Evolutionary conservation across 2,888 invertebrate species (phyloP).

Genomic region (Eupithecia insigniata): DNA sequence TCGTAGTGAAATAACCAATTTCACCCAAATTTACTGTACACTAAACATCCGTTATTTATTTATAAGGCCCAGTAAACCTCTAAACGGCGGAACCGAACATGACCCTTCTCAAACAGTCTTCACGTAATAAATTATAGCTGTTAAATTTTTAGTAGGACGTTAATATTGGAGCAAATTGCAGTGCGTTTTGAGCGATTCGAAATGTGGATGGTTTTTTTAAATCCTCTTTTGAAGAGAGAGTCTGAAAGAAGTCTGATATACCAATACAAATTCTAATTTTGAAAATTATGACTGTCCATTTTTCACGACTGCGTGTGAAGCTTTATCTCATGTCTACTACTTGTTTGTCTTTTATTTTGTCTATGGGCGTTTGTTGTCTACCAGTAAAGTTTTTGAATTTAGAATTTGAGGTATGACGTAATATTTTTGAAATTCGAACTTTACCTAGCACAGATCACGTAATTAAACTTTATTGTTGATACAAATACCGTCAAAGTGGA

Average conservation of each 20-base stretch:
- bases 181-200: constrained; percentile 24
- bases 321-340: too few species aligned
- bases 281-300: neutral
- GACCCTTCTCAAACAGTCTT: constrained; percentile 50
- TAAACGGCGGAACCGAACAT: constrained; percentile 48
- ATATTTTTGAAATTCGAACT: neutral
- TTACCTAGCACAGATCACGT: too few species aligned
- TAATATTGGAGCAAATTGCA: constrained; percentile 45
- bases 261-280: neutral
- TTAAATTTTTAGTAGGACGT: constrained; percentile 45
- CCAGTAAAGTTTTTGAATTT: neutral
- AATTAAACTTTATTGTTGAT: neutral
- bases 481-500: neutral
- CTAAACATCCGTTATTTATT: constrained; percentile 46
- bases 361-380: neutral
- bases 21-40: constrained; percentile 34
- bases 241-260: neutral
- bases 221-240: neutral
- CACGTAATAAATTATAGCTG: constrained; percentile 45
- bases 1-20: constrained; percentile 24
- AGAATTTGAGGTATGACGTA: neutral
- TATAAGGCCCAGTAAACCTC: constrained; percentile 47
- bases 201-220: neutral
- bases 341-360: too few species aligned
- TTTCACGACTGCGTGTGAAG: too few species aligned